phyloP scores from a whole-genome alignment of 1,140 invertebrate species.

The Leptestheria dahalacensis region DNA sequence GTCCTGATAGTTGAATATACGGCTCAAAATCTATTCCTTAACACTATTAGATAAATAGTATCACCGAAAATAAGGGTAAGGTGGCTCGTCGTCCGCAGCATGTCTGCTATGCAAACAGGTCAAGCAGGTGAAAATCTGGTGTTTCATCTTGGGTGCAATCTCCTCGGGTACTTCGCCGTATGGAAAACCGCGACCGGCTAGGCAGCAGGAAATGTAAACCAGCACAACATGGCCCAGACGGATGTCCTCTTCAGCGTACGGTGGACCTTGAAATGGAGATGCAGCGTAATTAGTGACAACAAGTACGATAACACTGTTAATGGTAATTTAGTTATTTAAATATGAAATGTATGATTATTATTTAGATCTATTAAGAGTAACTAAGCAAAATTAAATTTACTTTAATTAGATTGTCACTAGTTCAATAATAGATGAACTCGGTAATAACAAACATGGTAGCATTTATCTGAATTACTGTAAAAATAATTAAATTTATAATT shows the following conservation, averaged over 20 bases:
- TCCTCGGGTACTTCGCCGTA: constrained; percentile 62
- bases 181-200: constrained; percentile 80
- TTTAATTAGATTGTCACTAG: too few relatives aligned
- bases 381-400: too few relatives aligned
- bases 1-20: constrained; percentile 37
- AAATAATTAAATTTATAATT: too few relatives aligned
- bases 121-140: constrained; percentile 42
- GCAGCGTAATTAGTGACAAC: too few relatives aligned
- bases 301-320: too few relatives aligned
- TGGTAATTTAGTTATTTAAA: too few relatives aligned
- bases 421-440: too few relatives aligned
- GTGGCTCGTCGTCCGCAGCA: constrained; percentile 44
- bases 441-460: too few relatives aligned
- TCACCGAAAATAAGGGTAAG: constrained; percentile 55
- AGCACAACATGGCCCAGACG: constrained; percentile 73
- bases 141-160: constrained; percentile 47
- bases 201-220: constrained; percentile 82
- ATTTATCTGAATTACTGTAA: too few relatives aligned
- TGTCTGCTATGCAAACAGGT: constrained; percentile 46
- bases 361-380: too few relatives aligned
- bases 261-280: too few relatives aligned
- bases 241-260: constrained; percentile 21
- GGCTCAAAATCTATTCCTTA: constrained; percentile 9
- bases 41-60: constrained; percentile 15
- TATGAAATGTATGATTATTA: too few relatives aligned